Conservation (phyloP, 2,113 vertebrate species). For the Mesembrinibis cayennensis region DNA sequence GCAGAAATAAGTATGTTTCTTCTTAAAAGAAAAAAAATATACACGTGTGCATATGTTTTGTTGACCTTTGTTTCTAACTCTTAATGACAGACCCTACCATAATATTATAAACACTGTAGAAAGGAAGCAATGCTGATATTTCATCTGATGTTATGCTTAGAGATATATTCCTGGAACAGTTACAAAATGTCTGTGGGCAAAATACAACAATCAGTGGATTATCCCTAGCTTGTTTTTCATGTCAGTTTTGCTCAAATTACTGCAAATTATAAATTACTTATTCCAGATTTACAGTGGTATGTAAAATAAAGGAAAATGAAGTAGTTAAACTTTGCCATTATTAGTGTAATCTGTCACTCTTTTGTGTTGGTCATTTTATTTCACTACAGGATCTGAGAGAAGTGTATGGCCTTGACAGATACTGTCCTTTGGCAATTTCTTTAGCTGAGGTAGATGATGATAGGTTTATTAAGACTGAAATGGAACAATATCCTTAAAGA, state of each 20-base stretch:
- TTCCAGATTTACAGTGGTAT: background rate
- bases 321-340: background rate
- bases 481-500: background rate
- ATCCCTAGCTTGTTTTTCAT: background rate
- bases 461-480: background rate
- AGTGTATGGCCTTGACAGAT: background rate
- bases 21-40: background rate
- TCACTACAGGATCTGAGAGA: background rate
- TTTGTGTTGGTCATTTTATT: background rate
- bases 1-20: background rate
- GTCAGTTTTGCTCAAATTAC: background rate
- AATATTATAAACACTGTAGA: background rate
- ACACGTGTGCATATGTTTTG: fast-evolving
- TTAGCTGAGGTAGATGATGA: background rate
- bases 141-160: background rate
- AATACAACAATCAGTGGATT: background rate
- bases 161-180: background rate
- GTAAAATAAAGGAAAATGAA: background rate
- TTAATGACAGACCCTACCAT: background rate
- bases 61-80: background rate
- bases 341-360: background rate
- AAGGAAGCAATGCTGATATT: background rate
- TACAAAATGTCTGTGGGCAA: background rate
- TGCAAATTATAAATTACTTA: background rate
- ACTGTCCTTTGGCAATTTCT: background rate